Base-by-base conservation (phyloP, 2,888 invertebrate genomes). In the Thelaira solivaga region DNA sequence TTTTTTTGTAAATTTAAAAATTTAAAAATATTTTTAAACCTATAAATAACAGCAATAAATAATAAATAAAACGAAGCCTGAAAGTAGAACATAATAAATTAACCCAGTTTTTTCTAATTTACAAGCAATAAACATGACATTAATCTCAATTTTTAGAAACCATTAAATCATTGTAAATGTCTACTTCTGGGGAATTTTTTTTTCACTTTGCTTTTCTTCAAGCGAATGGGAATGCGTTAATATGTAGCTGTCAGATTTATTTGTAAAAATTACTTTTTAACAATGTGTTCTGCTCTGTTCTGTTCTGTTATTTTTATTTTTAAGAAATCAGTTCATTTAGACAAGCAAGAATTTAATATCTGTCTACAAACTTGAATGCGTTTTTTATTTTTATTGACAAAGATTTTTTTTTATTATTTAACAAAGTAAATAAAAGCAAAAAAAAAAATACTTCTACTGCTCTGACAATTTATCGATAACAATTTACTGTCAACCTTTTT, bases 81-180 rank as follows among this genome's bases (percentile, higher is more conserved):
- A 5, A 39, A 61, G 24, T 18, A 36, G 41, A 49, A 31, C 24
- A 31, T 29, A 65, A 71, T 53, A 76, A 61, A 72, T 72, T 72
- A 16, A 34, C 16, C 26, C 39, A 55, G 57, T 26, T 72, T 68
- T n/a, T 72, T 72, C 43, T 55, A 77, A 77, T 73, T 68, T 68
- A 72, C 49, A 77, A 57, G 55, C 62, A 68, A 77, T 62, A 65
- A 77, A 79, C 75, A 62, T 65, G 67, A 62, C 75, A 79, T 75
- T 79, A 67, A 75, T 84, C 79, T 83, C 83, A 84, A 84, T 85
- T 84, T 84, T 82, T n/a, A n/a, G 83, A 82, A 84, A 81, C 80
- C 84, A 84, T 84, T 84, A 80, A 82, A 79, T 82, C 80, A 79
- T 64, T 68, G 68, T 71, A 49, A 47, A 62, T 43, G 68, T 73